phyloP scores from a whole-genome alignment of 2,888 invertebrate species.

The Drosophila rellima region DNA sequence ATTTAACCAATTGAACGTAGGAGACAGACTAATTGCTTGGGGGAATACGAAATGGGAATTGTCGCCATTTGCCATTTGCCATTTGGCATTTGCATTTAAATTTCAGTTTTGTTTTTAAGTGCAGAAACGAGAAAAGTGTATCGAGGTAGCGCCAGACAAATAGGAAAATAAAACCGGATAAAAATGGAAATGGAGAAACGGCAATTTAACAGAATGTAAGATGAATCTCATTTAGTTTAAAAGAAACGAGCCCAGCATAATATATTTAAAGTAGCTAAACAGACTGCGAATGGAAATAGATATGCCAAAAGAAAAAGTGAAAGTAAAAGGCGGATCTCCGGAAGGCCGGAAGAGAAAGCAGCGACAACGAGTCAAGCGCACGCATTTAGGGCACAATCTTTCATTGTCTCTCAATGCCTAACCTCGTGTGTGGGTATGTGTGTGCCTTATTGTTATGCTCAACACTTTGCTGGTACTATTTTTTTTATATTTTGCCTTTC shows the following conservation, averaged over 20 bases:
- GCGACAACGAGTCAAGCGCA: conserved; percentile 45
- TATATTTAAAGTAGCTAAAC: conserved; percentile 56
- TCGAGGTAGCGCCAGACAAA: conserved; percentile 13
- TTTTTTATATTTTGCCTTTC: not conserved
- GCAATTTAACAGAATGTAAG: conserved; percentile 25
- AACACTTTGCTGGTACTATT: conserved; percentile 69
- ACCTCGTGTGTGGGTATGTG: conserved; percentile 20
- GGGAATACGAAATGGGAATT: conserved; percentile 49
- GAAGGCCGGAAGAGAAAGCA: conserved; percentile 10
- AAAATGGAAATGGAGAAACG: conserved; percentile 3
- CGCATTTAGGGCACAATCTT: conserved; percentile 35
- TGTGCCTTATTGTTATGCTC: conserved; percentile 75
- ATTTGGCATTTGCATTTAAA: conserved; percentile 44
- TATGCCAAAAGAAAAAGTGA: conserved; percentile 30
- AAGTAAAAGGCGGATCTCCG: conserved; percentile 13
- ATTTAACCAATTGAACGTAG: conserved; percentile 64
- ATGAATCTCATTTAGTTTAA: conserved; percentile 38
- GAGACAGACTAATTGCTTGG: conserved; percentile 66
- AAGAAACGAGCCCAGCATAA: conserved; percentile 38
- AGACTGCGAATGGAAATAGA: conserved; percentile 37
- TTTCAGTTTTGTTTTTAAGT: conserved; percentile 32
- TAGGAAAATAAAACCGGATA: conserved; percentile 7
- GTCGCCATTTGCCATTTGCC: conserved; percentile 40
- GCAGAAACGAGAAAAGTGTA: conserved; percentile 16
- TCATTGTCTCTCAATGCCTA: conserved; percentile 6